These are phyloP conservation scores for Salpingus planirostris DNA, from an alignment of 2,888 invertebrate genomes.

Conservation along the genomic window DNA sequence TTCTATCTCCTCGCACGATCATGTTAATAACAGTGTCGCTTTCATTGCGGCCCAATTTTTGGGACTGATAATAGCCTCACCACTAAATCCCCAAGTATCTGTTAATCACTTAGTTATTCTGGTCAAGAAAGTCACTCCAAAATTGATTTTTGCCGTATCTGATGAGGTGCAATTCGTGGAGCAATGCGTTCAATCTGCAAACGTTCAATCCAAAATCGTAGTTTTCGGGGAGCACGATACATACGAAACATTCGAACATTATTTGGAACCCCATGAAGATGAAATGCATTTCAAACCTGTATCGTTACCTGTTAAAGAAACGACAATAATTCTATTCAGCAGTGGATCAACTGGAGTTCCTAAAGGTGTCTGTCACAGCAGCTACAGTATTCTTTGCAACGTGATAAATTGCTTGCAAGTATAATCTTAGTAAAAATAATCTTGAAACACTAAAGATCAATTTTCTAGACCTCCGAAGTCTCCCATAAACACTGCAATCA, in stretches of 20 bases:
- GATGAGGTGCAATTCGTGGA: slow-evolving; percentile 23
- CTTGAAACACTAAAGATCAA: too few relatives aligned
- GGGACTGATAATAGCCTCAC: slow-evolving; percentile 33
- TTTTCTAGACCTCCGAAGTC: too few relatives aligned
- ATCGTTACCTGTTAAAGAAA: slow-evolving; percentile 15
- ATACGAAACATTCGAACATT: too few relatives aligned
- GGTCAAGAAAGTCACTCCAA: slow-evolving; percentile 26
- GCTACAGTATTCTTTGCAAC: too few relatives aligned
- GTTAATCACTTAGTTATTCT: slow-evolving; percentile 24
- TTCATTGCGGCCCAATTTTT: slow-evolving; percentile 43
- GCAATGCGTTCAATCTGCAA: slow-evolving; percentile 19
- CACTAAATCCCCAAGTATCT: slow-evolving; percentile 28
- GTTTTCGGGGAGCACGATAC: too few relatives aligned
- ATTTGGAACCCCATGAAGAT: slow-evolving; percentile 21
- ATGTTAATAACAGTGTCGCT: slow-evolving; percentile 41
- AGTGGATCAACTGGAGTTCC: slow-evolving; percentile 36
- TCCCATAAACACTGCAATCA: too few relatives aligned
- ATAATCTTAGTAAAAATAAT: too few relatives aligned
- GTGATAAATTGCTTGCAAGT: too few relatives aligned
- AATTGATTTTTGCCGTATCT: slow-evolving; percentile 27
- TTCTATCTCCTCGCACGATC: slow-evolving; percentile 42
- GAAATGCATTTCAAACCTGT: slow-evolving; percentile 25
- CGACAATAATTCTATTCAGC: slow-evolving; percentile 28
- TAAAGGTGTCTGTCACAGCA: slow-evolving; percentile 31
- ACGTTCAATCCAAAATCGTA: slow-evolving; percentile 24